Conservation (phyloP, 2,797 vertebrate species). For the Phoeniculus purpureus region DNA sequence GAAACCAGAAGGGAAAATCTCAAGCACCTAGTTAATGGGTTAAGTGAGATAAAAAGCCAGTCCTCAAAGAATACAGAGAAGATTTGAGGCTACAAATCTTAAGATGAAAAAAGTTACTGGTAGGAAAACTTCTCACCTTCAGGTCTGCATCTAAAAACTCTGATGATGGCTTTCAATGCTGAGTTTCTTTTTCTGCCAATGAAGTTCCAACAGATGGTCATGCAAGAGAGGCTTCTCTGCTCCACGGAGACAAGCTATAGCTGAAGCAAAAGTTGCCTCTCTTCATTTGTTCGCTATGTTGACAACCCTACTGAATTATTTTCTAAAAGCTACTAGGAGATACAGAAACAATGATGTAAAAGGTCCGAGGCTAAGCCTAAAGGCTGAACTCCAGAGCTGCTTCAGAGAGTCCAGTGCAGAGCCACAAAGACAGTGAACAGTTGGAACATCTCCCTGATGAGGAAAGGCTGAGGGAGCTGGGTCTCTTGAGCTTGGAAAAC, state of each 20-base stretch:
- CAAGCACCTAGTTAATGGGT: background rate
- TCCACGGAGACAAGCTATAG: background rate
- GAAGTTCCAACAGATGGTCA: background rate
- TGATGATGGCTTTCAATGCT: background rate
- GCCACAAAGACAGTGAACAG: too few species aligned
- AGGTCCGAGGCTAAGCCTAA: background rate
- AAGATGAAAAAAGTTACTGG: background rate
- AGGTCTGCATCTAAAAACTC: background rate
- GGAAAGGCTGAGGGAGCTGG: too few species aligned
- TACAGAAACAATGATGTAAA: background rate
- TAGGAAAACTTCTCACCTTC: background rate
- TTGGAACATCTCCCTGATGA: too few species aligned
- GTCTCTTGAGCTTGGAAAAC: too few species aligned
- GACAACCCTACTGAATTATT: background rate
- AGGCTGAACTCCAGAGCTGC: background rate
- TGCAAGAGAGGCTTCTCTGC: background rate
- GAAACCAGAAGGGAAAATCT: conserved; percentile 14
- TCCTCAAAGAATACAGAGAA: background rate
- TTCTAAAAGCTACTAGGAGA: background rate
- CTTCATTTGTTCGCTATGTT: background rate
- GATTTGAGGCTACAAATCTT: background rate
- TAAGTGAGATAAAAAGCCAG: background rate
- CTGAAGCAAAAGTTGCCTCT: background rate
- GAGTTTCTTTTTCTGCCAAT: background rate
- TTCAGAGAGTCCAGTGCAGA: too few species aligned